A percentile compares a stretch with the other conserved stretches of the same genome.
These are phyloP conservation scores for Cosmia pyralina DNA, from an alignment of 2,888 invertebrate species.

Conservation along the genomic window DNA sequence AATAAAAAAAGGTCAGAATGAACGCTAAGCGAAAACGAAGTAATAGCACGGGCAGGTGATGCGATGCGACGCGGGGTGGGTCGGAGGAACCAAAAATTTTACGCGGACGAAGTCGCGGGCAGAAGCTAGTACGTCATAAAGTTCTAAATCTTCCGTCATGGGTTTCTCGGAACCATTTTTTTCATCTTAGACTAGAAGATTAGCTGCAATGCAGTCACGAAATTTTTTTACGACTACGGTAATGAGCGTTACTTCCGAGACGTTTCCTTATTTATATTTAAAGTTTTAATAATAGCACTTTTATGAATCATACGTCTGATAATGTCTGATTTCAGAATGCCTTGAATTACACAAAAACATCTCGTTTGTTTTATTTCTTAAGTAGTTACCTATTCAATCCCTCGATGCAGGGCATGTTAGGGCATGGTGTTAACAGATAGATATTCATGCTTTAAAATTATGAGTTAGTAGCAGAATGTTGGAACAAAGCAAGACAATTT, in stretches of 20 bases:
- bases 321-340: conserved; percentile 45
- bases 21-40: no score
- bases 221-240: conserved; percentile 58
- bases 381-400: no score
- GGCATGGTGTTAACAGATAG: conserved; percentile 3
- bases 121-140: conserved; percentile 14
- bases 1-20: no score
- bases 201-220: conserved; percentile 55
- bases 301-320: conserved; percentile 51
- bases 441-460: conserved; percentile 38
- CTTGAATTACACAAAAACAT: conserved; percentile 46
- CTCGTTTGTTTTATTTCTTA: conserved; percentile 14
- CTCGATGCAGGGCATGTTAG: no score
- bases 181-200: conserved; percentile 35
- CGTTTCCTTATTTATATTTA: conserved; percentile 68
- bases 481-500: conserved; percentile 44
- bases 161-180: conserved; percentile 43
- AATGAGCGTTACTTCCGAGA: conserved; percentile 73
- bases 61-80: no score
- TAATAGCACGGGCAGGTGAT: no score
- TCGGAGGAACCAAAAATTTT: no score
- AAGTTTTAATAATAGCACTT: conserved; percentile 52
- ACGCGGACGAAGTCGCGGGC: no score
- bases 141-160: conserved; percentile 35
- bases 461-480: conserved; percentile 37